Base-by-base conservation (phyloP, 2,797 vertebrate genomes). In the Arremon brunneinucha region DNA sequence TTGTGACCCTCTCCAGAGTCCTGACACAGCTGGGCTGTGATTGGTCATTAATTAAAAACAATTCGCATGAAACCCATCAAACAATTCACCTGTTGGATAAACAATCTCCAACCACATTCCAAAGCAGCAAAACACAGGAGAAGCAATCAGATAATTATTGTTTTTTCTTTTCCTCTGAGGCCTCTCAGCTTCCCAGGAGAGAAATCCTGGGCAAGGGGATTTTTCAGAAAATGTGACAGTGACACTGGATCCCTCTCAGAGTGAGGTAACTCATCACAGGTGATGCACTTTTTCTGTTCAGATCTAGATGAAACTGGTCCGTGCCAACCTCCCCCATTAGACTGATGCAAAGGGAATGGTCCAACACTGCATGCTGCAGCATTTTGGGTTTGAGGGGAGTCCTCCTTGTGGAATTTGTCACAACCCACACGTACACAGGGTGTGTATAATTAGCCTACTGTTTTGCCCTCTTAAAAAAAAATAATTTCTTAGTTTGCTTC, bases 361-460 rank as follows among this genome's bases (percentile, higher is more conserved):
- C 27, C 68, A 72, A 3, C 19, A 2, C 2, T 13, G 23, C 19
- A 5, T 0, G 0, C 15, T 72, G 28, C 34, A 71, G 4, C 34
- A 20, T 56, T 74, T 74, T 0, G 4, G 32, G 30, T 88, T 88
- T 64, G 63, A 37, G 60, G 26, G n/a, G 22, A 44, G 12, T 16
- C 41, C 30, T 81, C 43, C 6, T 20, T 35, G 16, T 59, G 47
- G 14, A 68, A 12, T 57, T 86, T 44, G 12, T 84, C 55, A 63
- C 18, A 55, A 11, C 15, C 22, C 39, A 19, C 34, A 16, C 9
- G 23, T 32, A 39, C 14, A 23, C 6, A n/a, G 6, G 34, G 4
- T n/a, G 5, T 43, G 17, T 37, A 4, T 63, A 59, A 68, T 59
- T 20, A 56, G 8, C 57, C 9, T 2, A 16, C 32, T 60, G 19